Evolutionary conservation across 2,797 vertebrate genomes (phyloP), one percentile per base, ranked within the genome.

Genomic region (Melanogrammus aeglefinus): DNA sequence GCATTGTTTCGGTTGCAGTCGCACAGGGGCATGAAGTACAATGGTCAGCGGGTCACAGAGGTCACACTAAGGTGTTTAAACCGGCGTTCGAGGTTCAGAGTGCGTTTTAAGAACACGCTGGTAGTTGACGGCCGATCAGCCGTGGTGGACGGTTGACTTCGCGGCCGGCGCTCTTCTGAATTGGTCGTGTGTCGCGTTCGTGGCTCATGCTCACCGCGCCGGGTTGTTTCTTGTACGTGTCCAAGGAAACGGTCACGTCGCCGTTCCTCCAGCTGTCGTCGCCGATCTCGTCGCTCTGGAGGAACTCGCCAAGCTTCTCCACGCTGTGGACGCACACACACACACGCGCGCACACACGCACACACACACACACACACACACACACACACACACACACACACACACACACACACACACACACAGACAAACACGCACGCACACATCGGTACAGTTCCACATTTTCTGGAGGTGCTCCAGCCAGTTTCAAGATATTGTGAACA

Each of bases 211-310:
- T 78, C 93, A 97, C 96, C 94, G 97, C 97, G 77, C 92, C 85
- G 72, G 92, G 79, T 83, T 95, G 95, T 83, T 99, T 99, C 85
- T 96, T 97, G 84, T 95, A 96, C 6, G 95, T 91, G 75, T 98
- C 96, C 39, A 96, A 92, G 36, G 94, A 85, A 80, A 96, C 81
- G 1, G 93, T 82, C 66, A 94, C 91, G 76, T 98, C 96, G 6
- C 94, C 96, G 0, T 95, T 96, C 83, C 96, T 94, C 95, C 96
- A 97, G 91, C 94, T 96, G 92, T 99, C 97, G 14, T 97, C 97
- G 77, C 96, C 96, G 71, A 99, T 99, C 93, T 99, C 98, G 78
- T 99, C 98, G 74, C 98, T 99, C 89, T 97, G 91, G 47, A 99
- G 96, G 88, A 99, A 99, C 88, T 99, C 97, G 0, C 96, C 96